Base-by-base conservation (phyloP, 2,888 invertebrate genomes). In the Leptarthrus brevirostris region DNA sequence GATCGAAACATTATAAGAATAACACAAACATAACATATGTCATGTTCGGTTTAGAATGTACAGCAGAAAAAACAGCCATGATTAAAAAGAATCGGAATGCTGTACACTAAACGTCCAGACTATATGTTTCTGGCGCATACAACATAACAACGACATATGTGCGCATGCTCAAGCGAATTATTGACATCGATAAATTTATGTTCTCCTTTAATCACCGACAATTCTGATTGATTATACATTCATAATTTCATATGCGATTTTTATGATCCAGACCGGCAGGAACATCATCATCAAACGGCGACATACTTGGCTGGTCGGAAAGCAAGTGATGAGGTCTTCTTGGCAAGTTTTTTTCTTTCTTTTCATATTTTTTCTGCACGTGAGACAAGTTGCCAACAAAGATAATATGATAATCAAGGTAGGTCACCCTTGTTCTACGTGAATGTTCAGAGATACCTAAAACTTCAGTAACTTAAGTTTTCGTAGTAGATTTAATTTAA, bases 151-250 rank as follows among this genome's bases (percentile, higher is more conserved):
- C 70, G 52, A 71, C 72, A 71, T 74, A 74, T 74, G 71, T 75
- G 74, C 75, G 66, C 75, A 75, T 74, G 75, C 72, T 74, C 53
- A 40, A 56, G 66, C 72, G 72, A 76, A 74, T 76, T 77, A 76
- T 75, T 77, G 78, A 78, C 78, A 77, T 76, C 77, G 75, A 78
- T 75, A 78, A 77, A 79, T 78, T 78, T 78, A 79, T 79, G 79
- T 79, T 76, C 77, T 77, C 78, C 77, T 79, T 78, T 78, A 78
- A 78, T 78, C 77, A 78, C 78, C 79, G 79, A 77, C 79, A 78
- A 78, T 78, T 79, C 79, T 78, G 78, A 79, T 79, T 79, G 79
- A 79, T 79, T 79, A 79, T 79, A 72, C 78, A 79, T 78, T 79
- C 79, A 79, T 79, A 79, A 79, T 79, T 78, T 75, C 76, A 77